These are phyloP conservation scores for Spizaetus ornatus DNA, from an alignment of 2,113 vertebrate genomes.

Conservation along the genomic window DNA sequence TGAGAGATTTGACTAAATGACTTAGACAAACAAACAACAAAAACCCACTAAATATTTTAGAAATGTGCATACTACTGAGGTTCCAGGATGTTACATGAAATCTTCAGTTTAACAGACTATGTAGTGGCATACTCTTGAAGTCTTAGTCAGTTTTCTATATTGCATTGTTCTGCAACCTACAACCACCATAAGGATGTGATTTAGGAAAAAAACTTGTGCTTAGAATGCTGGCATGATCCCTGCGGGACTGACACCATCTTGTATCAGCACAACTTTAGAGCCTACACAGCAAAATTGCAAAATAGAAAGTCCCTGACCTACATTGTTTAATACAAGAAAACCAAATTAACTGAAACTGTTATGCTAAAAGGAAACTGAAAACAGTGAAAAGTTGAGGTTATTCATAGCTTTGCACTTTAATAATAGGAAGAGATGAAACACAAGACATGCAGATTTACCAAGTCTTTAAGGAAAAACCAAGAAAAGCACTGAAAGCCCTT, in stretches of 20 bases:
- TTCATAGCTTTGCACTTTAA: slow-evolving; percentile 58
- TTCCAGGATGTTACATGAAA: background rate
- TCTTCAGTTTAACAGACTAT: background rate
- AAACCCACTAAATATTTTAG: background rate
- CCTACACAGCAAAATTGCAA: background rate
- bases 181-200: background rate
- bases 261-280: background rate
- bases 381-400: slow-evolving; percentile 41
- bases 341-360: background rate
- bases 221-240: background rate
- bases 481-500: slow-evolving; percentile 98
- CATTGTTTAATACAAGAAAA: background rate
- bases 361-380: slow-evolving; percentile 52
- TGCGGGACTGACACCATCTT: background rate
- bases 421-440: slow-evolving; percentile 70
- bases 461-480: slow-evolving; percentile 98
- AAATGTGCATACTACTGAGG: background rate
- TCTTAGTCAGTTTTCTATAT: background rate
- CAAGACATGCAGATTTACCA: slow-evolving; percentile 93
- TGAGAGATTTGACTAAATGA: background rate
- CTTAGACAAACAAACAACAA: background rate
- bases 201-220: background rate
- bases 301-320: background rate
- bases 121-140: background rate
- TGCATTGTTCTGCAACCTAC: background rate